Conservation (phyloP, 2,888 invertebrate species). For the Ophion ellenae region DNA sequence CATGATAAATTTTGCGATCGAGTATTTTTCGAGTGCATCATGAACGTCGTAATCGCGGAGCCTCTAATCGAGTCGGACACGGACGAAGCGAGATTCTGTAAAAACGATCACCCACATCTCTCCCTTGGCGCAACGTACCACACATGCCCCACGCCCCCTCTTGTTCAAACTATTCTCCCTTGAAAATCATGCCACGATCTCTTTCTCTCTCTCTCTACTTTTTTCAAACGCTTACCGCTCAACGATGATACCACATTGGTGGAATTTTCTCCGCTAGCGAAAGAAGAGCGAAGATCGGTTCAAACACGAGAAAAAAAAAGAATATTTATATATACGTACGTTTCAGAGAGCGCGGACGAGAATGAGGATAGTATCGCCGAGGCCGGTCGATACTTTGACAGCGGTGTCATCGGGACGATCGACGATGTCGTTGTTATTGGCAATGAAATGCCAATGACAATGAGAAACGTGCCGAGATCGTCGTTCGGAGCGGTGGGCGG, state of each 20-base stretch:
- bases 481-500: constrained; percentile 73
- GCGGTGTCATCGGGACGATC: constrained; percentile 81
- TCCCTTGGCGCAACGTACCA: background rate
- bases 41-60: background rate
- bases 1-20: background rate
- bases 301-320: background rate
- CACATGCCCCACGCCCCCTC: too few relatives aligned
- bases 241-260: background rate
- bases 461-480: constrained; percentile 67
- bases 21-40: background rate
- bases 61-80: constrained; percentile 2
- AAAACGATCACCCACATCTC: background rate
- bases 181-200: constrained; percentile 34
- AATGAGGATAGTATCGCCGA: constrained; percentile 85
- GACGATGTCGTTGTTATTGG: constrained; percentile 77
- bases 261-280: background rate
- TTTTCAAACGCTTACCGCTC: background rate
- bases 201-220: constrained; percentile 1
- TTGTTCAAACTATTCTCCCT: background rate
- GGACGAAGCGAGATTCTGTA: background rate
- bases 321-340: background rate
- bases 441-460: constrained; percentile 64
- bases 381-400: constrained; percentile 82
- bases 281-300: background rate
- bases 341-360: constrained; percentile 86